Evolutionary conservation across 2,113 vertebrate genomes (phyloP).

Genomic region (Oryzias woworae): DNA sequence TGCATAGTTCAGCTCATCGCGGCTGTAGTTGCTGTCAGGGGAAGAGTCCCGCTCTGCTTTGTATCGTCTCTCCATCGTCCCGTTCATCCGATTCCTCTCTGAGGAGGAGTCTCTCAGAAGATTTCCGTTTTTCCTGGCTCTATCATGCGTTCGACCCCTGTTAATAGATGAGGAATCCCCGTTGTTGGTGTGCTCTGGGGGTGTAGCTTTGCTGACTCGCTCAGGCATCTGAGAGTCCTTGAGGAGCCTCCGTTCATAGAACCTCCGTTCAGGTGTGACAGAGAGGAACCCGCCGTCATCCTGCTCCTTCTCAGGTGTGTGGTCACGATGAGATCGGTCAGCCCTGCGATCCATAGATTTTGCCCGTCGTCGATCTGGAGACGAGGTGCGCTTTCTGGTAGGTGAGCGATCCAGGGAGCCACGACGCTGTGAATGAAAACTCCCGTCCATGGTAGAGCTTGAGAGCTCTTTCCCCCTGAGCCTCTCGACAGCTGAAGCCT

Average conservation of each 20-base stretch:
- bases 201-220: conserved; percentile 49
- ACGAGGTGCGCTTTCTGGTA: conserved; percentile 78
- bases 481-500: conserved; percentile 77
- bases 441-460: conserved; percentile 79
- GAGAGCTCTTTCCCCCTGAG: conserved; percentile 75
- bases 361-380: conserved; percentile 83
- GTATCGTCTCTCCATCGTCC: conserved; percentile 70
- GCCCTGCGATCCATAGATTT: conserved; percentile 80
- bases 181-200: conserved; percentile 67
- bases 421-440: conserved; percentile 73
- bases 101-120: conserved; percentile 69
- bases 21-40: conserved; percentile 77
- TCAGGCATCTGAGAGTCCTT: conserved; percentile 65
- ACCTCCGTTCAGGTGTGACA: conserved; percentile 68
- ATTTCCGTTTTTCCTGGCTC: conserved; percentile 71
- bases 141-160: conserved; percentile 59
- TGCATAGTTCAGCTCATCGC: conserved; percentile 75
- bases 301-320: conserved; percentile 81
- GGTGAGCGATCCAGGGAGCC: conserved; percentile 89
- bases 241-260: conserved; percentile 59
- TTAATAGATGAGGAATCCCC: conserved; percentile 52
- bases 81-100: conserved; percentile 56
- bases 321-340: conserved; percentile 68
- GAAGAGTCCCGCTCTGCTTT: conserved; percentile 70
- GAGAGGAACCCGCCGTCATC: conserved; percentile 77